Conservation (phyloP, 2,888 invertebrate genomes). For the Busseola fusca region DNA sequence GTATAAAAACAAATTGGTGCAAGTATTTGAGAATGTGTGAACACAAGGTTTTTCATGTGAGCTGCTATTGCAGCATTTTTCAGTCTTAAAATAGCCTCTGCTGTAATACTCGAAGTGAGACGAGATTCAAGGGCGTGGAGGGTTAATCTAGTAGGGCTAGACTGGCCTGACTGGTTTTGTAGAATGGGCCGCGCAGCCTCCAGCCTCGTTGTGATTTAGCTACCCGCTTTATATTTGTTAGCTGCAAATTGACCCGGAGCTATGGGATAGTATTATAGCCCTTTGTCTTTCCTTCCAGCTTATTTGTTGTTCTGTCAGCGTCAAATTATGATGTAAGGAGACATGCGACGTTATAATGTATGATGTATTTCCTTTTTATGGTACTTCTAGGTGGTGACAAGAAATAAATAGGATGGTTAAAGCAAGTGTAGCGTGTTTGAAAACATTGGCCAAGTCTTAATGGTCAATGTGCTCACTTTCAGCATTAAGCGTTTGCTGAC, state of each 20-base stretch:
- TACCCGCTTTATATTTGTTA: conserved; percentile 49
- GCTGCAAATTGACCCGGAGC: conserved; percentile 33
- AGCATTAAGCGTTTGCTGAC: not conserved
- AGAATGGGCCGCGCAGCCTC: conserved; percentile 64
- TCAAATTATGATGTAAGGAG: conserved; percentile 14
- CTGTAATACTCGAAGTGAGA: conserved; percentile 45
- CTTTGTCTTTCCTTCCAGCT: conserved; percentile 49
- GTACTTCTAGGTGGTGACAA: conserved; percentile 12
- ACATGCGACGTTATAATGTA: not conserved
- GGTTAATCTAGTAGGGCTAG: conserved; percentile 67
- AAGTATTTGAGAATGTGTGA: conserved; percentile 11
- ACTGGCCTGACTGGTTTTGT: conserved; percentile 76
- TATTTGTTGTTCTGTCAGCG: conserved; percentile 30
- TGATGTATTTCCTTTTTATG: conserved; percentile 8
- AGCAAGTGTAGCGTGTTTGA: not conserved
- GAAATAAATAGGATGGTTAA: conserved; percentile 15
- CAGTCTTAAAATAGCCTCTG: conserved; percentile 74
- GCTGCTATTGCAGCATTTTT: conserved; percentile 64
- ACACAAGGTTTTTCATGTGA: conserved; percentile 59
- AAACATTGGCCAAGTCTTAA: not conserved
- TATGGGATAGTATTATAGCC: conserved; percentile 46
- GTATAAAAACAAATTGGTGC: conserved; percentile 30
- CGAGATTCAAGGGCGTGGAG: conserved; percentile 67
- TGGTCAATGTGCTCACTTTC: not conserved
- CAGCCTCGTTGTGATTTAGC: conserved; percentile 71